Base-by-base conservation (phyloP, 2,888 invertebrate species). In the Agrochola circellaris region DNA sequence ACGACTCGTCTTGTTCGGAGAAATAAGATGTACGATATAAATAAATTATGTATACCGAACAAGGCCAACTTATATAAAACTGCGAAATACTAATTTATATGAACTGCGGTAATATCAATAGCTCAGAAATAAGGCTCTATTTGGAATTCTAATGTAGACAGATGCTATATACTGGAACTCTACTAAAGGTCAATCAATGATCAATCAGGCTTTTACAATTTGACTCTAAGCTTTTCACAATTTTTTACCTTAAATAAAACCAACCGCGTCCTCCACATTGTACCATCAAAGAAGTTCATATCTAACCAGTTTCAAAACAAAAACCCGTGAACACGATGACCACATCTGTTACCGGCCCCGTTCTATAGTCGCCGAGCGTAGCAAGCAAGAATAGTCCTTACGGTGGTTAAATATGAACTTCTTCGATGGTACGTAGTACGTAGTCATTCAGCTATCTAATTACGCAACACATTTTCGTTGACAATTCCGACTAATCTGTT, bases 11-110 rank as follows among this genome's bases (percentile, higher is more conserved):
- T 73, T 62, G 62, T 83, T 83, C 85, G 75, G 56, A 73, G 83
- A 83, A 83, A 72, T 73, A 81, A 84, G 81, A 83, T 83, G 70
- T 82, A 62, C 38, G 79, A 82, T 83, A 83, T 70, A 81, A 83
- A 81, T 81, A 75, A 75, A 58, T 73, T 70, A 83, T 73, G 66
- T 75, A 84, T 65, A 80, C 75, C 72, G 66, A 80, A 84, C 68
- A 75, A 80, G 77, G 80, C 51, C 51, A 67, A 38, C 4, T 34
- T 34, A 34, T 34, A 3, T 7, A 38, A 77, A 77, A 82, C 70
- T 20, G 34, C 48, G 51, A 77, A 82, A 67, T 48, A 61, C 34
- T 60, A 26, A 58, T 42, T 42, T 51, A 34, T 34, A 34, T 58
- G 65, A 60, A 65, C 11, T 51, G 42, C 17, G 51, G 8, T 61